Percentiles rank a stretch among this genome's conserved stretches.
These are phyloP conservation scores for Hofmannophila pseudospretella DNA, from an alignment of 2,888 invertebrate species.

Conservation along the genomic window DNA sequence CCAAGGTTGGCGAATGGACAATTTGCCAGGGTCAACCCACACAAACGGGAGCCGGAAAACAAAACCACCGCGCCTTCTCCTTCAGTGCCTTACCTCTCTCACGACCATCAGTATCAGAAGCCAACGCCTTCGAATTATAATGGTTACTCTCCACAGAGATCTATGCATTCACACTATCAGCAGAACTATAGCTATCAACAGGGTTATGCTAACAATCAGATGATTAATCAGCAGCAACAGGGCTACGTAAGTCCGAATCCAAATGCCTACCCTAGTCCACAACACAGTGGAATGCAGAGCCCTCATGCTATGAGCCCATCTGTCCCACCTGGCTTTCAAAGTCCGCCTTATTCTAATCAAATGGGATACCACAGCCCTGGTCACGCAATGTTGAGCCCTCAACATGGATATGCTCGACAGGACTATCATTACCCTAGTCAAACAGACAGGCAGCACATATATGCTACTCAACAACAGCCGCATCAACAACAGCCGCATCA, in stretches of 20 bases:
- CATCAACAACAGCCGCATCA: too few species aligned
- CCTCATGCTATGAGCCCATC: constrained; percentile 56
- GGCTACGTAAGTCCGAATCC: constrained; percentile 58
- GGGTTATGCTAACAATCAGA: constrained; percentile 52
- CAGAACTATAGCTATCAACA: constrained; percentile 63
- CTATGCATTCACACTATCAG: constrained; percentile 56
- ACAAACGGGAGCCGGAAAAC: constrained; percentile 51
- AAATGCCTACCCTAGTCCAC: constrained; percentile 60
- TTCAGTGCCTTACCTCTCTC: constrained; percentile 56
- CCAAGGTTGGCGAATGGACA: constrained; percentile 59
- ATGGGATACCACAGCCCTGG: constrained; percentile 62
- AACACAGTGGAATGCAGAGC: constrained; percentile 61
- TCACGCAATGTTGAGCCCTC: constrained; percentile 66
- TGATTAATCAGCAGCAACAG: constrained; percentile 49
- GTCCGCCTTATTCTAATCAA: constrained; percentile 61
- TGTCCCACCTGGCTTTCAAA: constrained; percentile 61
- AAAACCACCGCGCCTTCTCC: constrained; percentile 37
- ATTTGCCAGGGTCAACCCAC: constrained; percentile 48
- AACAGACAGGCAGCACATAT: constrained; percentile 57
- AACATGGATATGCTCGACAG: constrained; percentile 50
- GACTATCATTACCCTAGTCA: constrained; percentile 60
- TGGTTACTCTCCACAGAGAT: constrained; percentile 59
- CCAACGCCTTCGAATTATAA: constrained; percentile 47
- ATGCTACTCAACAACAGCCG: constrained; percentile 52
- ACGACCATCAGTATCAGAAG: constrained; percentile 72